Percentiles rank a stretch among this genome's conserved stretches.
These are phyloP conservation scores for Macaca nemestrina DNA, from an alignment of 2,113 vertebrate genomes.

Conservation along the genomic window DNA sequence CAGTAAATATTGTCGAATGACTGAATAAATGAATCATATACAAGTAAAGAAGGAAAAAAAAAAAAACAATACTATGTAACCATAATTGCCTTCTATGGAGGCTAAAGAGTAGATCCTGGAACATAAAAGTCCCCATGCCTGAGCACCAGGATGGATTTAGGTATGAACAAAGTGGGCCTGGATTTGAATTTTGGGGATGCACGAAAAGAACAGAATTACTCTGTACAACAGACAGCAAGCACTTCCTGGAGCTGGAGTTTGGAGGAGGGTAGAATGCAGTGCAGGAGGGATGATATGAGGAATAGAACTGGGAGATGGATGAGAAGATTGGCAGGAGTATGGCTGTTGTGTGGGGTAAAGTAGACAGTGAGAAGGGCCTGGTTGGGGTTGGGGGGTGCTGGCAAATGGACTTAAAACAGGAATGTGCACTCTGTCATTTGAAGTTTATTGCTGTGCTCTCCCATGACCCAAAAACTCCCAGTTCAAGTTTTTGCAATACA, in stretches of 20 bases:
- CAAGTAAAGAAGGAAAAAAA: neutral
- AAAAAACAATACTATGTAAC: too few species aligned
- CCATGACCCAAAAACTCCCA: neutral
- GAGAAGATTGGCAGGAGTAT: neutral
- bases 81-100: neutral
- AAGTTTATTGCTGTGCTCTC: neutral
- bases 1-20: neutral
- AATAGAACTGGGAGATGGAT: neutral
- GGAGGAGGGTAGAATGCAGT: neutral
- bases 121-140: neutral
- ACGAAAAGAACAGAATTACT: neutral
- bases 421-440: neutral
- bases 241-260: neutral
- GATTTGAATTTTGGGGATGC: neutral
- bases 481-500: neutral
- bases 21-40: too few species aligned
- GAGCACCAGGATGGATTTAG: neutral
- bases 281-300: neutral
- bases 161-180: neutral
- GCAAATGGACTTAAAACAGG: neutral
- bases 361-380: neutral
- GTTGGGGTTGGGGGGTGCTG: rapidly evolving
- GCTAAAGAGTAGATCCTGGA: neutral
- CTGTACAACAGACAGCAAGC: neutral
- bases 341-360: neutral